Evolutionary conservation across 1,140 invertebrate species (phyloP).

Genomic region (Cecropterus lyciades): DNA sequence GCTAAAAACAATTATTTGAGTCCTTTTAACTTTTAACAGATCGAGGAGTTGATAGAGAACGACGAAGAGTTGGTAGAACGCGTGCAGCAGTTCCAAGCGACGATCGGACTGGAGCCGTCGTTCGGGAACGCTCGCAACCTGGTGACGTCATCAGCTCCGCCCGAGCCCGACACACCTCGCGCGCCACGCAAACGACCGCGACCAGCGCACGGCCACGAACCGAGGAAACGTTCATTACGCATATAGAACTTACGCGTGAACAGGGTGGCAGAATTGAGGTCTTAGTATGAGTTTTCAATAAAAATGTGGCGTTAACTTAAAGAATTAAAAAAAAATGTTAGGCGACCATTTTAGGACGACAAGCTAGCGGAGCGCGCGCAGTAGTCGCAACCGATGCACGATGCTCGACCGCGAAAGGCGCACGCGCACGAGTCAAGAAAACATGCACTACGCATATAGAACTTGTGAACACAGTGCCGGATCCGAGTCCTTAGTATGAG

Average conservation of each 20-base stretch:
- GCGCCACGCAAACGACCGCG: conserved; percentile 47
- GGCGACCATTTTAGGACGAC: no score
- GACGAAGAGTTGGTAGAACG: conserved; percentile 70
- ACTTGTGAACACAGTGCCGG: no score
- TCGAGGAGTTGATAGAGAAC: conserved; percentile 73
- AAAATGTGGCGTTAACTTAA: no score
- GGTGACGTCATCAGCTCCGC: conserved; percentile 64
- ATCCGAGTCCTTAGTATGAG: no score
- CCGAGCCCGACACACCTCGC: conserved; percentile 68
- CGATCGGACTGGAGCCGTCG: conserved; percentile 58
- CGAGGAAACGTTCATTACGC: conserved; percentile 50
- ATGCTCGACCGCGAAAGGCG: no score
- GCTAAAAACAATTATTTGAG: background rate
- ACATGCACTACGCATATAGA: no score
- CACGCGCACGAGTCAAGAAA: no score
- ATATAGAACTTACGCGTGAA: conserved; percentile 46
- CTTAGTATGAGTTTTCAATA: no score
- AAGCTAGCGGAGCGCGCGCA: conserved; percentile 64
- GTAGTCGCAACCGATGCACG: conserved; percentile 66
- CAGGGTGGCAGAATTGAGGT: no score
- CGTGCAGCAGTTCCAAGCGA: conserved; percentile 67
- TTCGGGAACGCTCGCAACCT: conserved; percentile 74
- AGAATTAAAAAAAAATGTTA: no score
- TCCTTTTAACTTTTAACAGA: conserved; percentile 46
- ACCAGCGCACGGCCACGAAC: conserved; percentile 21